Evolutionary conservation across 2,888 invertebrate species (phyloP), one percentile per base, ranked within the genome.

Genomic region (Linnaemya vulpina): DNA sequence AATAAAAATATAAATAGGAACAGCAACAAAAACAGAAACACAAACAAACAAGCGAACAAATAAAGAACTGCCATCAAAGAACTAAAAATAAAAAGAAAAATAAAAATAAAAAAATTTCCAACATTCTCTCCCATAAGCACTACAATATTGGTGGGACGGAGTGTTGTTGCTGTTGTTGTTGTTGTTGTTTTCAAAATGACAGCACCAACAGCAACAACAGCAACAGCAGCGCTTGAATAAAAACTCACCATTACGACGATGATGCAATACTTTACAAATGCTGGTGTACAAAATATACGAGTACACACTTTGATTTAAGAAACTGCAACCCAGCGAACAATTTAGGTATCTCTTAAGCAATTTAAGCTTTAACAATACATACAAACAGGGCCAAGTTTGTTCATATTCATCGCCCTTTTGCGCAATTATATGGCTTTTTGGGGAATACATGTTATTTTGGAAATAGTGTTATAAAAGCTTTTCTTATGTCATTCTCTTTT

Each of bases 201-300:
- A 46, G 30, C 25, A n/a, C 13, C 25, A 25, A 25, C 15, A 15
- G 13, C 63, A 55, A 51, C 40, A 43, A 35, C 10, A 65, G 20
- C 51, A 63, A n/a, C 30, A 71, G 25, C 22, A 78, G 74, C 60
- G 38, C 51, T 60, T 35, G 20, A n/a, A 43, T 22, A 55, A 3
- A 38, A 58, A 58, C n/a, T 67, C 60, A 38, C 60, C 35, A 77
- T 79, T 20, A 68, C 58, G 67, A 80, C 51, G 53, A 68, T 84
- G 84, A 84, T 84, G 80, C 84, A 80, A 84, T 80, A 73, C 60
- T 75, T 67, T 60, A 58, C 53, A 60, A 38, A 11, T 49, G n/a
- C n/a, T 17, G 3, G 46, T 49, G 17, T n/a, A n/a, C 8, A 49
- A n/a, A 1, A 49, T n/a, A 49, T 49, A 13, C 30, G 30, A 30